Percentiles rank a stretch among this genome's conserved stretches.
phyloP scores from a whole-genome alignment of 2,888 invertebrate genomes.

The Monoplex corrugatus region DNA sequence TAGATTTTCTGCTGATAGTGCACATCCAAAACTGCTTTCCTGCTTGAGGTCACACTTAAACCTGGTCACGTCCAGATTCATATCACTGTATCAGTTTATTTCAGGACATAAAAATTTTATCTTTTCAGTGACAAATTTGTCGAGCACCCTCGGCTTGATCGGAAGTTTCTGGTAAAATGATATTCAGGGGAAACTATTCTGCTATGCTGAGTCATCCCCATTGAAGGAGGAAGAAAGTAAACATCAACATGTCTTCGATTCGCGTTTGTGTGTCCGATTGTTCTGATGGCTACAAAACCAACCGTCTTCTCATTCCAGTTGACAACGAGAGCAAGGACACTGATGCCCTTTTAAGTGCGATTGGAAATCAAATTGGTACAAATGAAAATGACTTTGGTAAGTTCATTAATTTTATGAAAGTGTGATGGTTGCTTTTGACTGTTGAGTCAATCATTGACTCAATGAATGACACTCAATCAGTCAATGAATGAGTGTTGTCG shows the following conservation, averaged over 20 bases:
- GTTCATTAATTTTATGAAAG: no score
- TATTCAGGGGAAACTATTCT: background rate
- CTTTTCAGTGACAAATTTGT: no score
- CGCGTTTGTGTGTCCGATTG: constrained; percentile 61
- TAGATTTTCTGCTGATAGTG: no score
- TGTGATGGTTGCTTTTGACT: no score
- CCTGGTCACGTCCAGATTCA: no score
- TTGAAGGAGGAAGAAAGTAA: background rate
- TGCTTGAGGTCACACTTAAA: no score
- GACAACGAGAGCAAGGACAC: constrained; percentile 53
- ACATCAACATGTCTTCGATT: constrained; percentile 60
- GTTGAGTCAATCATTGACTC: background rate
- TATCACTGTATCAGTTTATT: no score
- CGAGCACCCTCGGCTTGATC: no score
- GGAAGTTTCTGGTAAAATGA: constrained; percentile 5
- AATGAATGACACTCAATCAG: background rate
- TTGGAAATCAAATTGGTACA: constrained; percentile 55
- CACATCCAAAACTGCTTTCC: no score
- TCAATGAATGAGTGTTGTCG: no score
- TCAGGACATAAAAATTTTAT: background rate
- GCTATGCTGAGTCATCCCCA: background rate
- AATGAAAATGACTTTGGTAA: constrained; percentile 58
- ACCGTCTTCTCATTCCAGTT: constrained; percentile 53
- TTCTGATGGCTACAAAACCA: constrained; percentile 58
- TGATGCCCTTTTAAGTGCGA: constrained; percentile 50